phyloP scores from a whole-genome alignment of 1,140 invertebrate genomes.

The Palaemon carinicauda region DNA sequence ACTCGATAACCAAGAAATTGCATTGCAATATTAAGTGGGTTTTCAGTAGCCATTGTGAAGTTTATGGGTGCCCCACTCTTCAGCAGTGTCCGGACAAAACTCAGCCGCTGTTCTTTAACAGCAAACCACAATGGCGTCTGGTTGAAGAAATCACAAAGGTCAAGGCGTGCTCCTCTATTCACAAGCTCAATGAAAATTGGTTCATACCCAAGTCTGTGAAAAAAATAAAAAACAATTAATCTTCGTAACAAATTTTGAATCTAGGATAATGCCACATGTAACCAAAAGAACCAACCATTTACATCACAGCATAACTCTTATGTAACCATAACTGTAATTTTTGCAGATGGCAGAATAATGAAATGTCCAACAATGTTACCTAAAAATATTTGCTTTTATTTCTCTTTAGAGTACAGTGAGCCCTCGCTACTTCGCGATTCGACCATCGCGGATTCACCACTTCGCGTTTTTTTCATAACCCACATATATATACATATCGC shows the following conservation, averaged over 20 bases:
- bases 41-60: constrained; percentile 16
- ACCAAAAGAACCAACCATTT: too few relatives aligned
- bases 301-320: not conserved
- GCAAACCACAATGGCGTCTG: constrained; percentile 46
- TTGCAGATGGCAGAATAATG: not conserved
- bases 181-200: constrained; percentile 46
- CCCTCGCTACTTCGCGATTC: too few relatives aligned
- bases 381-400: too few relatives aligned
- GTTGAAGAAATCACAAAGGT: constrained; percentile 47
- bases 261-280: too few relatives aligned
- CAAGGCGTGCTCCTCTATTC: constrained; percentile 12
- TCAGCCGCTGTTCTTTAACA: constrained; percentile 47
- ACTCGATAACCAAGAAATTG: constrained; percentile 43
- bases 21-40: constrained; percentile 43
- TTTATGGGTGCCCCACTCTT: constrained; percentile 29
- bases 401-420: too few relatives aligned
- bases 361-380: too few relatives aligned
- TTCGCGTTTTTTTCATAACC: too few relatives aligned
- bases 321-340: not conserved
- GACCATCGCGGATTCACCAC: too few relatives aligned
- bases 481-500: too few relatives aligned
- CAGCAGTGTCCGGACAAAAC: constrained; percentile 21
- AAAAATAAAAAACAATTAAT: not conserved
- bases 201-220: constrained; percentile 30
- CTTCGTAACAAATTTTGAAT: not conserved